These are phyloP conservation scores for Mythimna pallens DNA, from an alignment of 2,888 invertebrate species.

Conservation along the genomic window DNA sequence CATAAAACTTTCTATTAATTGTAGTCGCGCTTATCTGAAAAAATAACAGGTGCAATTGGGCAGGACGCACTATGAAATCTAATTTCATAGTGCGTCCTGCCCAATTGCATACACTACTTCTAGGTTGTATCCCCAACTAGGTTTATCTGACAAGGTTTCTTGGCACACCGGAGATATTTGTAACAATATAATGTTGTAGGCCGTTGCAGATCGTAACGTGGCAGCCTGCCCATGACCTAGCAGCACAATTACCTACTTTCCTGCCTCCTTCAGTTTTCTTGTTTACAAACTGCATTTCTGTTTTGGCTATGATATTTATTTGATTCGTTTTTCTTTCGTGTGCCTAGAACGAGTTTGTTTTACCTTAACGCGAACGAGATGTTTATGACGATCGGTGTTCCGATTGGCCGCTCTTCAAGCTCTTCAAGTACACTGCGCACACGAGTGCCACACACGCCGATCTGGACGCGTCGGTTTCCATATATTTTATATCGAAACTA, in stretches of 20 bases:
- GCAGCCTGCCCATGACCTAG: slow-evolving; percentile 57
- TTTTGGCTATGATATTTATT: neutral
- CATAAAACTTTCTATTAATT: too few species aligned
- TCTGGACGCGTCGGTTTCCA: too few species aligned
- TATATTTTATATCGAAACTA: too few species aligned
- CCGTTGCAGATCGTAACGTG: slow-evolving; percentile 11
- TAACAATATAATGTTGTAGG: slow-evolving; percentile 45
- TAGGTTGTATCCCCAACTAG: slow-evolving; percentile 18
- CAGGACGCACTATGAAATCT: neutral
- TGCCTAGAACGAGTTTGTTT: too few species aligned
- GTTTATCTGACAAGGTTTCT: slow-evolving; percentile 35
- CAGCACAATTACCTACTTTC: slow-evolving; percentile 44
- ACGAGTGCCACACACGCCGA: too few species aligned
- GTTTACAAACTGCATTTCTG: slow-evolving; percentile 31
- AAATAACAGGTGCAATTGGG: neutral
- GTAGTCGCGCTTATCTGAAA: neutral
- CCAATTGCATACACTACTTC: neutral
- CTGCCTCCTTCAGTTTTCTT: slow-evolving; percentile 17
- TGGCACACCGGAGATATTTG: slow-evolving; percentile 43
- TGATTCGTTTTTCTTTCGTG: too few species aligned
- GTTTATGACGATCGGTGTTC: too few species aligned
- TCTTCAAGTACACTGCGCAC: too few species aligned
- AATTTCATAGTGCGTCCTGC: too few species aligned
- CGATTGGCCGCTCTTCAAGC: too few species aligned
- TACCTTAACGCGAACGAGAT: too few species aligned